Percentiles rank a stretch among this genome's conserved stretches.
These are phyloP conservation scores for Drosophila obscura DNA, from an alignment of 1,140 invertebrate species.

Conservation along the genomic window DNA sequence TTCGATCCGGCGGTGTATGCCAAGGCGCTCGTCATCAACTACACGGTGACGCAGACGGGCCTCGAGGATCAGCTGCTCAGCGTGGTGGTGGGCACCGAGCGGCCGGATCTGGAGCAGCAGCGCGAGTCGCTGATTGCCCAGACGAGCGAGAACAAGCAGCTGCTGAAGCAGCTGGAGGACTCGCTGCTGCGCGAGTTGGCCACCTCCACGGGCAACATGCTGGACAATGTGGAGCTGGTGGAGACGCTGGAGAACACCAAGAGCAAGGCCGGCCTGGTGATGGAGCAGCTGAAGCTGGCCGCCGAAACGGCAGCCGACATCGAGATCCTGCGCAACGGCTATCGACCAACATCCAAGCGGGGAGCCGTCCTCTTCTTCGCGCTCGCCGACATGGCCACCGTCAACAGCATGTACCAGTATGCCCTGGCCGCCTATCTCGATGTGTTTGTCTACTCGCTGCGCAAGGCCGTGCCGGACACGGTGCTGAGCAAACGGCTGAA, in stretches of 20 bases:
- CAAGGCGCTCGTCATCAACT: slow-evolving; percentile 95
- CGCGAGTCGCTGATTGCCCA: slow-evolving; percentile 92
- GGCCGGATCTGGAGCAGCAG: slow-evolving; percentile 93
- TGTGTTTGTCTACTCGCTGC: slow-evolving; percentile 91
- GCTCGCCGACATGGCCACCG: slow-evolving; percentile 92
- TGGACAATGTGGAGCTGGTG: slow-evolving; percentile 94
- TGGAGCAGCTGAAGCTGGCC: slow-evolving; percentile 89
- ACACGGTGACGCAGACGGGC: slow-evolving; percentile 91
- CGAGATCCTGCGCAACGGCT: slow-evolving; percentile 91
- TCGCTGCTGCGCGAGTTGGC: slow-evolving; percentile 92
- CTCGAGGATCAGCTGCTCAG: slow-evolving; percentile 94
- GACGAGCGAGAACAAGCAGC: slow-evolving; percentile 92
- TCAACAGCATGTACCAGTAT: slow-evolving; percentile 96
- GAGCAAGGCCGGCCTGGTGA: slow-evolving; percentile 90
- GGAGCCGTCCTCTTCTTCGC: slow-evolving; percentile 96
- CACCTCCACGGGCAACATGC: slow-evolving; percentile 93
- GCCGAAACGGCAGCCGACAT: slow-evolving; percentile 90
- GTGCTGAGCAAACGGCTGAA: slow-evolving; percentile 88
- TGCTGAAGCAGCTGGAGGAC: slow-evolving; percentile 92
- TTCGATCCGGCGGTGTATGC: slow-evolving; percentile 93
- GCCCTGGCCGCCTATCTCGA: slow-evolving; percentile 91
- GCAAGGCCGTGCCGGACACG: slow-evolving; percentile 91
- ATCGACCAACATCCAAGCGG: slow-evolving; percentile 91
- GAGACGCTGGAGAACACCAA: slow-evolving; percentile 95
- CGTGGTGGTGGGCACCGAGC: slow-evolving; percentile 92